Base-by-base conservation (phyloP, 2,113 vertebrate species). In the Zosterops lateralis region DNA sequence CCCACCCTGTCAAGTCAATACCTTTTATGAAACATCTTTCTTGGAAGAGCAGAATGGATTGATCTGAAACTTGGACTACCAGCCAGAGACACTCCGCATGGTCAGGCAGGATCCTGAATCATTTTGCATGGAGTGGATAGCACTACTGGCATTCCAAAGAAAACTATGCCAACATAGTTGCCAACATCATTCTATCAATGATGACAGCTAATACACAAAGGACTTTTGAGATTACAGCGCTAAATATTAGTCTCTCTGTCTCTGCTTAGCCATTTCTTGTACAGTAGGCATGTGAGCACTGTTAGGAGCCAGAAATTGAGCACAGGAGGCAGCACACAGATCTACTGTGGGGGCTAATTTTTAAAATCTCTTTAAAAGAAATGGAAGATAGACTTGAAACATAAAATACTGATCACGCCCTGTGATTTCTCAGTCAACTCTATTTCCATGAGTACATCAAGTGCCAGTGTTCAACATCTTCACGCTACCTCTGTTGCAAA, bases 251-350 rank as follows among this genome's bases (percentile, higher is more conserved):
- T 40, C 48, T 36, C 4, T 0, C n/a, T 53, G 15, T 10, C 45
- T 62, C 34, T 74, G 58, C n/a, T 72, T 45, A 48, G 40, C 45
- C 20, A 5, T 34, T 76, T 45, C 56, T 79, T 48, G 16, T 20
- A 24, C 3, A 31, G 42, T 14, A 65, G 57, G 40, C 1, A 2
- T 1, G 0, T 4, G 32, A 74, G 56, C 32, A 15, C 31, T 47
- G 7, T 24, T 48, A 76, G 53, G 40, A 87, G 34, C 6, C 62
- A 82, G 56, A 76, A 91, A 47, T 3, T 0, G 0, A 38, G 47
- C 3, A 9, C 29, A 50, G 64, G 31, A 82, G 4, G 62, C 20
- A 48, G 42, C 10, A 60, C n/a, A 29, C 3, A 45, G 32, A 84
- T 21, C 53, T 75, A 31, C 15, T 58, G 32, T 1, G 5, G 1